Conservation (phyloP, 2,888 invertebrate genomes). For the Cheilosia grossa region DNA sequence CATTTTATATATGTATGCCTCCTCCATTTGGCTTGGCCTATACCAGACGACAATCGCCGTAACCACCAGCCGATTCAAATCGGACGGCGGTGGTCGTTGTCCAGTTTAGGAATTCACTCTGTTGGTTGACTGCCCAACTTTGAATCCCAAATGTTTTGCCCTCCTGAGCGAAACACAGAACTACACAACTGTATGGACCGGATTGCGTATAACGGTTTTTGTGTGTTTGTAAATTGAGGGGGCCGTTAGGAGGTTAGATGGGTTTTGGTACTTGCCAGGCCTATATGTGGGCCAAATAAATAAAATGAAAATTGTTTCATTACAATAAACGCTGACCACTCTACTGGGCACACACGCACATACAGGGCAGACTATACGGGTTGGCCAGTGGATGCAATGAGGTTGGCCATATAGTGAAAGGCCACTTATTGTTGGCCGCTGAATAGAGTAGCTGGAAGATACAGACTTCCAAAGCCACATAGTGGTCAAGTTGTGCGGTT, state of each 20-base stretch:
- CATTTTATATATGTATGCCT: conserved; percentile 1
- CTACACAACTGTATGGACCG: conserved; percentile 20
- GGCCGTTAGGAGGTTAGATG: neutral
- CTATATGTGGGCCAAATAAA: conserved; percentile 51
- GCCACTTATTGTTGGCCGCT: conserved; percentile 42
- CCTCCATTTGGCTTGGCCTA: neutral
- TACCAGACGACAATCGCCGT: neutral
- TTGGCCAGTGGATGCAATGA: conserved; percentile 30
- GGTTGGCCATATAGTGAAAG: conserved; percentile 47
- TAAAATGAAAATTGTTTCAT: conserved; percentile 65
- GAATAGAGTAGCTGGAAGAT: conserved; percentile 17
- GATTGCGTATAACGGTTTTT: too few species aligned
- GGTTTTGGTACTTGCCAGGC: conserved; percentile 18
- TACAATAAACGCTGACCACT: conserved; percentile 66
- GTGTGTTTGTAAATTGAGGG: conserved; percentile 24
- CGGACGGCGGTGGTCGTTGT: conserved; percentile 10
- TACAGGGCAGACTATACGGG: neutral
- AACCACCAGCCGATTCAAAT: conserved; percentile 3
- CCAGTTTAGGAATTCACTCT: conserved; percentile 22
- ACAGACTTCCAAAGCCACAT: conserved; percentile 51
- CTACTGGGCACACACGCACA: conserved; percentile 17
- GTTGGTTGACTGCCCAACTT: conserved; percentile 24
- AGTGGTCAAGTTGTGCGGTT: conserved; percentile 59
- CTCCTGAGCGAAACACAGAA: neutral
- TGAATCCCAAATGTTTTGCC: conserved; percentile 44